A percentile compares a stretch with the other conserved stretches of the same genome.
Evolutionary conservation across 37 sponge, comb jelly and placozoan genomes (phyloP).

Genomic region (Axinella damicornis): DNA sequence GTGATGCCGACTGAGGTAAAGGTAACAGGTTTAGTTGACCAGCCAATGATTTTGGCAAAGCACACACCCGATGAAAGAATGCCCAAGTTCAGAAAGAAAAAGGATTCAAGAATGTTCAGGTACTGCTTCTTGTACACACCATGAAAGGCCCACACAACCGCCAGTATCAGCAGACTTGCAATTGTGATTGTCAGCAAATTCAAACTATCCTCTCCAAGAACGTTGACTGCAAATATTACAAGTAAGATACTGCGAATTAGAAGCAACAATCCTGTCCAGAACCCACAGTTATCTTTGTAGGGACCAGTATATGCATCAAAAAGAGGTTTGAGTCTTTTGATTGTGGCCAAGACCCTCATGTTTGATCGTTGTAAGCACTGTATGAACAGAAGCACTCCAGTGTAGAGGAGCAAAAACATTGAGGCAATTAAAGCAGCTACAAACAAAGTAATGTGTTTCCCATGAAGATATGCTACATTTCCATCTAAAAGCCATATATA

Average conservation of each 20-base stretch:
- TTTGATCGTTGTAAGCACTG: conserved; percentile 9
- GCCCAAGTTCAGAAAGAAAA: conserved; percentile 21
- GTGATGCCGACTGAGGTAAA: too few species aligned
- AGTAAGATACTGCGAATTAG: neutral
- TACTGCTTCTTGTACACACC: conserved; percentile 24
- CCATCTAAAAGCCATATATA: conserved; percentile 10
- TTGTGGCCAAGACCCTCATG: neutral
- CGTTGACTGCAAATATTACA: neutral
- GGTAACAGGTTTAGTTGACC: too few species aligned
- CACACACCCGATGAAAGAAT: neutral
- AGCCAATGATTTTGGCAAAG: too few species aligned
- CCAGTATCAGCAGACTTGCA: too few species aligned
- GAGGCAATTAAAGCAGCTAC: neutral
- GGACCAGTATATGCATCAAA: conserved; percentile 53
- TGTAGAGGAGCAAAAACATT: conserved; percentile 4
- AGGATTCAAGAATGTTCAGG: neutral
- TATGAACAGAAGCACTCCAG: conserved; percentile 15
- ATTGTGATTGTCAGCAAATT: neutral
- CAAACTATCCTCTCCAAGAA: neutral
- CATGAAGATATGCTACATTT: neutral
- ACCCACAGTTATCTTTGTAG: conserved; percentile 13
- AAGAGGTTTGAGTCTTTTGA: conserved; percentile 15
- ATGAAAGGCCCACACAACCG: neutral
- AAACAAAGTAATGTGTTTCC: conserved; percentile 25
- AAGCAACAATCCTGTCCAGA: conserved; percentile 45